Evolutionary conservation across 23 tunicate genomes (phyloP).

Genomic region (Clavelina lepadiformis): DNA sequence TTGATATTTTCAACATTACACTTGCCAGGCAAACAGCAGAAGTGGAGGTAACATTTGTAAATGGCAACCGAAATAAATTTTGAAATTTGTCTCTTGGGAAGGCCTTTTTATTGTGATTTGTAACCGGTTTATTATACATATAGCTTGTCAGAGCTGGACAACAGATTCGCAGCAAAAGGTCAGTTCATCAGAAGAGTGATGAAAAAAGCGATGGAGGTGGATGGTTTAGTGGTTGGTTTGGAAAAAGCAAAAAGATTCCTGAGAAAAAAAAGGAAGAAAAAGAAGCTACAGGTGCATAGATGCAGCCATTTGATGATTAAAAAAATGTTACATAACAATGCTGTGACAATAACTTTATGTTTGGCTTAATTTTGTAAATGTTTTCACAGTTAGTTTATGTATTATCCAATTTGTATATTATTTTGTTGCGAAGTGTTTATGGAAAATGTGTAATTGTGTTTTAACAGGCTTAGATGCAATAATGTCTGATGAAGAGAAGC

Average conservation of each 20-base stretch:
- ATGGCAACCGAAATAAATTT: too few species aligned
- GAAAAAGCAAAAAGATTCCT: constrained; percentile 20
- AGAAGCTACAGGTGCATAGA: too few species aligned
- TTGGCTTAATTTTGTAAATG: too few species aligned
- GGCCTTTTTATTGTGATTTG: too few species aligned
- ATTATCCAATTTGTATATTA: neutral
- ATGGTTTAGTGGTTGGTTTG: constrained; percentile 54
- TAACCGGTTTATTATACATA: too few species aligned
- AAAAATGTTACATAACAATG: neutral
- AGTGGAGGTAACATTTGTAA: constrained; percentile 38
- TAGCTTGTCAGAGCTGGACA: constrained; percentile 46
- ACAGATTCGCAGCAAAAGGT: constrained; percentile 49
- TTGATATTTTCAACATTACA: constrained; percentile 76
- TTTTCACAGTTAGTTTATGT: too few species aligned
- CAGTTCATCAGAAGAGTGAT: constrained; percentile 40
- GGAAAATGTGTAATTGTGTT: neutral
- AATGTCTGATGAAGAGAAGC: constrained; percentile 50
- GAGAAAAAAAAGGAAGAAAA: constrained; percentile 17
- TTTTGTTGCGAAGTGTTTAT: neutral
- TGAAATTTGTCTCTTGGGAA: too few species aligned
- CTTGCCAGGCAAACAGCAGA: constrained; percentile 75
- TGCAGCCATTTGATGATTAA: too few species aligned
- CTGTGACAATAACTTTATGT: neutral
- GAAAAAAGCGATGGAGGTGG: constrained; percentile 28
- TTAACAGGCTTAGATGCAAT: constrained; percentile 40